These are phyloP conservation scores for Agrotis ipsilon DNA, from an alignment of 2,888 invertebrate genomes.

Conservation along the genomic window DNA sequence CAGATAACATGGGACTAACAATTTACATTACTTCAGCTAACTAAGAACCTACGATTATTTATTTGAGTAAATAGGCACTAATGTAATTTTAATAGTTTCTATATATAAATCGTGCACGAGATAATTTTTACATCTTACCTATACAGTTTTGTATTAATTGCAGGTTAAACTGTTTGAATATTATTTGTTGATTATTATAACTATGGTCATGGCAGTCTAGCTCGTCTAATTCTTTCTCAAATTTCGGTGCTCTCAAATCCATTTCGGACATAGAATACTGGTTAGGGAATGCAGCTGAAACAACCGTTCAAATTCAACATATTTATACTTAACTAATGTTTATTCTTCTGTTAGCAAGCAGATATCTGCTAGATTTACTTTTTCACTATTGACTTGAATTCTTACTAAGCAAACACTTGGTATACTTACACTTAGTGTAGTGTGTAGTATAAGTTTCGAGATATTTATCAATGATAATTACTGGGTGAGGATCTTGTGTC, in stretches of 20 bases:
- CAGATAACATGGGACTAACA: slow-evolving; percentile 14
- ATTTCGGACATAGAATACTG: background rate
- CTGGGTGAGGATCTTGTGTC: too few relatives aligned
- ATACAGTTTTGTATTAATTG: background rate
- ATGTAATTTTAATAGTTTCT: slow-evolving; percentile 7
- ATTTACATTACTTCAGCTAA: slow-evolving; percentile 16
- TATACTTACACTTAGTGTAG: background rate
- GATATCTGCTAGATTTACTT: background rate
- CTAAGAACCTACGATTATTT: slow-evolving; percentile 8
- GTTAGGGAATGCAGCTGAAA: background rate
- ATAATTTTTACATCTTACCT: background rate
- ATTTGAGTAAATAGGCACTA: slow-evolving; percentile 4
- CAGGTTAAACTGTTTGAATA: background rate
- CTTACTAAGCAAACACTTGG: slow-evolving; percentile 2
- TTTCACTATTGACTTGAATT: slow-evolving; percentile 26
- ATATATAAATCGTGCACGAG: slow-evolving; percentile 1
- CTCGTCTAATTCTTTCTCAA: too few relatives aligned
- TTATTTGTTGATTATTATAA: too few relatives aligned
- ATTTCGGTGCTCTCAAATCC: slow-evolving; percentile 1
- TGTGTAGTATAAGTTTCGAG: background rate
- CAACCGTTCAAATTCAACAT: background rate
- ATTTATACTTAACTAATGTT: background rate
- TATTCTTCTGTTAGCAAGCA: background rate
- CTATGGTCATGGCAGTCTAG: too few relatives aligned
- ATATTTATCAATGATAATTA: too few relatives aligned